Conservation (phyloP, 2,113 vertebrate species). For the Amphilophus citrinellus region DNA sequence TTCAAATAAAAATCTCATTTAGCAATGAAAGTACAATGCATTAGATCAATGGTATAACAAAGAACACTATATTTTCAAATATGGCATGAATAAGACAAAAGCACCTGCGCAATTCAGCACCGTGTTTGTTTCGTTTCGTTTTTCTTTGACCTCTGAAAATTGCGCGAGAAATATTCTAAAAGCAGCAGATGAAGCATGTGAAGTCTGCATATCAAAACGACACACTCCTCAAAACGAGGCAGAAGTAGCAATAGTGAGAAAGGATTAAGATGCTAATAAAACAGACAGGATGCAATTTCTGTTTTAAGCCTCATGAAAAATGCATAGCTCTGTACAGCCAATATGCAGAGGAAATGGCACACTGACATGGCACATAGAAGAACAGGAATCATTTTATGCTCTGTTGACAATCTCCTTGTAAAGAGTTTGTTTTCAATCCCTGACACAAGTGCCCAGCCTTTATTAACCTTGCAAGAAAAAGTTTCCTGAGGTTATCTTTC, state of each 20-base stretch:
- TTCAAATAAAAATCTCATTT: slow-evolving; percentile 63
- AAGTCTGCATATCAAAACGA: slow-evolving; percentile 61
- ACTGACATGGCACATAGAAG: slow-evolving; percentile 38
- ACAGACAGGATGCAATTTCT: slow-evolving; percentile 74
- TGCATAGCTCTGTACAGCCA: slow-evolving; percentile 68
- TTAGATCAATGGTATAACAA: slow-evolving; percentile 13
- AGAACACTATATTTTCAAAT: not conserved
- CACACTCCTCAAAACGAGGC: slow-evolving; percentile 38
- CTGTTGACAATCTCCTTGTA: slow-evolving; percentile 57
- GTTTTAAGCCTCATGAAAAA: slow-evolving; percentile 80
- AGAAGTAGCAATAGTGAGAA: slow-evolving; percentile 53
- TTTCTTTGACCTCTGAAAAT: slow-evolving; percentile 32
- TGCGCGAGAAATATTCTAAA: slow-evolving; percentile 43
- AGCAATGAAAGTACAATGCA: slow-evolving; percentile 25
- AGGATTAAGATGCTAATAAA: slow-evolving; percentile 84
- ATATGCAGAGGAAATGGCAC: slow-evolving; percentile 56
- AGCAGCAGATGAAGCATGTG: slow-evolving; percentile 41
- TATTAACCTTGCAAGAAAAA: slow-evolving; percentile 5
- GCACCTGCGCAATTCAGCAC: slow-evolving; percentile 7
- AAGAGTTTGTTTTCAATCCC: slow-evolving; percentile 49
- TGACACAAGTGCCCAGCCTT: slow-evolving; percentile 30
- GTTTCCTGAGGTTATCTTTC: not conserved
- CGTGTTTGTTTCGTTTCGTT: slow-evolving; percentile 2
- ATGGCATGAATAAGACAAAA: not conserved
- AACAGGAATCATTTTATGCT: slow-evolving; percentile 63